These are phyloP conservation scores for Acrobeloides nanus DNA, from an alignment of 2,888 invertebrate species.

Conservation along the genomic window DNA sequence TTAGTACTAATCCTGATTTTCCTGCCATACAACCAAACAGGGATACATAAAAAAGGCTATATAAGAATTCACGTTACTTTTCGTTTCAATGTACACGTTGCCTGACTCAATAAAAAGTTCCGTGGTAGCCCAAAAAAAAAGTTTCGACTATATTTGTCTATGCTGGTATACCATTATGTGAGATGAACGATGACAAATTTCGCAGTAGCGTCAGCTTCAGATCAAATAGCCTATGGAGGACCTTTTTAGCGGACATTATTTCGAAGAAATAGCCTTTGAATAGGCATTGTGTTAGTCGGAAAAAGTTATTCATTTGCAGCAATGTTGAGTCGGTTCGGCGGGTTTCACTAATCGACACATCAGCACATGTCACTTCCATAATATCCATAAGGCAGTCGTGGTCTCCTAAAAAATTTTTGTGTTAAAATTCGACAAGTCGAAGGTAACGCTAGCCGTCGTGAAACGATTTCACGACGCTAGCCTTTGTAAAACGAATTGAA, in stretches of 20 bases:
- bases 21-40: too few relatives aligned
- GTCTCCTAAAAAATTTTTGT: constrained; percentile 6
- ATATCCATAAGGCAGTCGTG: constrained; percentile 44
- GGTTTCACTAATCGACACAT: constrained; percentile 9
- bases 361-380: constrained; percentile 15
- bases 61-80: too few relatives aligned
- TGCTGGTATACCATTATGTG: constrained; percentile 39
- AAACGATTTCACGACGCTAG: too few relatives aligned
- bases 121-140: too few relatives aligned
- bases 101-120: too few relatives aligned
- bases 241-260: constrained; percentile 7
- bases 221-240: constrained; percentile 31
- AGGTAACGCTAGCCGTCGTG: too few relatives aligned
- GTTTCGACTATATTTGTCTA: too few relatives aligned
- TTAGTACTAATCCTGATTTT: too few relatives aligned
- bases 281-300: neutral
- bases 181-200: constrained; percentile 36
- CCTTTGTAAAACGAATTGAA: too few relatives aligned
- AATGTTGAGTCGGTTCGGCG: constrained; percentile 1
- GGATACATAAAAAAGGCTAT: too few relatives aligned
- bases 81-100: too few relatives aligned
- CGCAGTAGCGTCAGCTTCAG: constrained; percentile 31
- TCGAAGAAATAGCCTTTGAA: neutral
- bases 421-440: neutral
- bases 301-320: neutral